phyloP scores from a whole-genome alignment of 1,140 invertebrate genomes.

The Pantala flavescens region DNA sequence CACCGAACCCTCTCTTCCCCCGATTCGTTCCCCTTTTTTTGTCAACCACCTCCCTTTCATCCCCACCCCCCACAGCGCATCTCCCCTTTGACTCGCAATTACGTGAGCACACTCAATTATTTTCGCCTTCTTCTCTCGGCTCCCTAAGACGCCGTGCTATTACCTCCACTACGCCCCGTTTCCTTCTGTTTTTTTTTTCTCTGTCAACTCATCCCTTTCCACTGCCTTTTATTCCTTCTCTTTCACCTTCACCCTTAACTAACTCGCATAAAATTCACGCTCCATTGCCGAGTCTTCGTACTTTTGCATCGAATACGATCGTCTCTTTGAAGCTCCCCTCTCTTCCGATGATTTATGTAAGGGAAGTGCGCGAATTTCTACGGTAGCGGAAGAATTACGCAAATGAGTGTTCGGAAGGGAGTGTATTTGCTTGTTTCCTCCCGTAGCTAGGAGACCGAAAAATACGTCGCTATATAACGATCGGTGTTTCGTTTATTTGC shows the following conservation, averaged over 20 bases:
- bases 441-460: too few species aligned
- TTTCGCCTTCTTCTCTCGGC: background rate
- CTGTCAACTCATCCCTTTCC: background rate
- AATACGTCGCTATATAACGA: too few species aligned
- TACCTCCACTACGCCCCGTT: background rate
- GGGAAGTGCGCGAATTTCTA: too few species aligned
- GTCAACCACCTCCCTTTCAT: background rate
- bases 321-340: background rate
- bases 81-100: background rate
- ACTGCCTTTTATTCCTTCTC: background rate
- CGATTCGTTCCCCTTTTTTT: conserved; percentile 2
- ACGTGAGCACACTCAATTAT: conserved; percentile 9
- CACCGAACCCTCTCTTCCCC: background rate
- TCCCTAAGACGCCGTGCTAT: background rate
- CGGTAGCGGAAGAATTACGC: too few species aligned
- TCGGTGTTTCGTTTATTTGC: too few species aligned
- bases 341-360: too few species aligned
- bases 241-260: background rate
- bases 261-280: background rate
- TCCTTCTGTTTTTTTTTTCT: too few species aligned
- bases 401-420: too few species aligned
- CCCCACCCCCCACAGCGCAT: background rate
- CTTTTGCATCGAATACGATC: background rate
- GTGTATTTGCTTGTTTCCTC: too few species aligned
- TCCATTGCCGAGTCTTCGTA: background rate